Evolutionary conservation across 2,888 invertebrate species (phyloP).

Genomic region (Agrenia bidenticulata): DNA sequence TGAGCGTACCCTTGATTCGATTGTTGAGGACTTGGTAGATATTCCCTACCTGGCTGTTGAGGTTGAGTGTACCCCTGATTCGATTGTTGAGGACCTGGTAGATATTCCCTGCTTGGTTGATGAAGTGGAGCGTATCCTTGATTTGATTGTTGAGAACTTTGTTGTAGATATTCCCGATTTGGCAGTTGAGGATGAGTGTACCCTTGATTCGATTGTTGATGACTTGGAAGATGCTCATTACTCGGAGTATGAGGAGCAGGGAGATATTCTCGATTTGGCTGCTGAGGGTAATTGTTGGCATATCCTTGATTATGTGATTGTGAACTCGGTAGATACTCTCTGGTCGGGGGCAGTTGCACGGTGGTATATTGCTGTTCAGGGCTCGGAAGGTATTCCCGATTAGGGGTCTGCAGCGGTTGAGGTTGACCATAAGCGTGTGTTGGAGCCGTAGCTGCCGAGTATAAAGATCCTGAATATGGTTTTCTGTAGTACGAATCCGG

Average conservation of each 20-base stretch:
- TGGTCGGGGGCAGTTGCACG: neutral
- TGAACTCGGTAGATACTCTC: neutral
- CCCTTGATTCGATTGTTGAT: slow-evolving; percentile 5
- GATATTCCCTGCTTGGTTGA: slow-evolving; percentile 9
- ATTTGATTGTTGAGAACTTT: slow-evolving; percentile 1
- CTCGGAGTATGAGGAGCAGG: slow-evolving; percentile 13
- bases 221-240: neutral
- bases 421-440: slow-evolving; percentile 5
- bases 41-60: slow-evolving; percentile 18
- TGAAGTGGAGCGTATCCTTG: neutral
- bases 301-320: slow-evolving; percentile 27
- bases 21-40: slow-evolving; percentile 18
- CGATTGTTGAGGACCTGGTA: slow-evolving; percentile 15
- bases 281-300: neutral
- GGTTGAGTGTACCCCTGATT: slow-evolving; percentile 25
- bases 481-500: slow-evolving; percentile 44
- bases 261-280: slow-evolving; percentile 12
- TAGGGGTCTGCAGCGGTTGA: neutral
- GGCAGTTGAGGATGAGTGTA: neutral
- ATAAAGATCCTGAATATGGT: slow-evolving; percentile 40
- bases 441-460: slow-evolving; percentile 24
- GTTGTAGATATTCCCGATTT: slow-evolving; percentile 13
- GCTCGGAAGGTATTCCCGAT: slow-evolving; percentile 20
- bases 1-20: neutral
- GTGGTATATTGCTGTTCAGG: slow-evolving; percentile 14